Base-by-base conservation (phyloP, 92 coral and sea anemone genomes). In the Meandrina meandrites region DNA sequence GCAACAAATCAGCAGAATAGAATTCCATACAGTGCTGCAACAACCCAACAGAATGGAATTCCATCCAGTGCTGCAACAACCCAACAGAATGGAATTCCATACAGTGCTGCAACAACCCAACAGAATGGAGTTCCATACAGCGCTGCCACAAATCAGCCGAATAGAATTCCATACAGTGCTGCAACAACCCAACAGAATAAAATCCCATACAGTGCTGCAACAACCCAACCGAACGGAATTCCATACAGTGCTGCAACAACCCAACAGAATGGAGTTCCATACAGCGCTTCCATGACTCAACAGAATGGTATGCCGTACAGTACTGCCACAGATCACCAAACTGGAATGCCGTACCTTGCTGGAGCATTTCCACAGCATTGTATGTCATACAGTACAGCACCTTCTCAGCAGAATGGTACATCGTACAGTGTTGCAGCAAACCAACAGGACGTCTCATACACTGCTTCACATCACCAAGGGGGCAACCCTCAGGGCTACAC, bases 371-470 rank as follows among this genome's bases (percentile, higher is more conserved):
- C 47, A 42, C 77, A 81, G 62, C 30, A 45, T 30, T 56, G 78
- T 7, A 36, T 57, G 21, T 27, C 76, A 56, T 72, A 71, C 8
- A 22, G 47, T 0, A 18, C 86, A 27, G 24, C 48, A 8, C 51
- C 71, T 1, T 30, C 56, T 15, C 87, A 73, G 21, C 82, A 73
- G 70, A 74, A 56, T 74, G 27, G 50, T 10, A 37, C 11, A 0
- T 28, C 40, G 1, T 74, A 56, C 31, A 73, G 37, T 66, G 71
- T 66, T 12, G 71, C 71, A 66, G 34, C 71, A 24, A 76, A 60
- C 76, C 82, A 58, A 24, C 76, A 37, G 47, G 74, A 74, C 51
- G 88, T 27, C 40, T 1, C 62, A 2, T 37, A 85, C 88, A 84
- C n/a, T 16, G 76, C 69, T 28, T 51, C 53, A 7, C 60, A 53